phyloP scores from a whole-genome alignment of 2,888 invertebrate species.

The Acleris cristana region DNA sequence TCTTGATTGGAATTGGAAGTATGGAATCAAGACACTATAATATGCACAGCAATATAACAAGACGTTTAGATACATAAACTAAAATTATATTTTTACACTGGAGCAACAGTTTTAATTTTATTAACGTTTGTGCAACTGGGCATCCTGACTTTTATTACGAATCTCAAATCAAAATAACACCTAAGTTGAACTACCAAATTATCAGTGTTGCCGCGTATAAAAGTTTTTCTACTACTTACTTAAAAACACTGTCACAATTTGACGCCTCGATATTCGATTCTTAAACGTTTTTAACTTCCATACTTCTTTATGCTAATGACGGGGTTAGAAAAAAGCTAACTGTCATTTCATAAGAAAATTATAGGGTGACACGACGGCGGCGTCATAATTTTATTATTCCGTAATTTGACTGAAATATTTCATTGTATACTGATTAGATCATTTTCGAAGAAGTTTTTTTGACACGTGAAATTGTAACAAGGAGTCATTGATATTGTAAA shows the following conservation, averaged over 20 bases:
- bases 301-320: slow-evolving; percentile 48
- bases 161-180: too few species aligned
- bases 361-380: slow-evolving; percentile 43
- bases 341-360: slow-evolving; percentile 51
- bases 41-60: too few species aligned
- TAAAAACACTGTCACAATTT: slow-evolving; percentile 9
- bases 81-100: too few species aligned
- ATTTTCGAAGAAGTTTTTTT: slow-evolving; percentile 16
- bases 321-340: slow-evolving; percentile 41
- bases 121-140: too few species aligned
- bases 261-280: slow-evolving; percentile 18
- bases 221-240: slow-evolving; percentile 15
- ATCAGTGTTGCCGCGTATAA: slow-evolving; percentile 1
- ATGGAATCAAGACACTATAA: too few species aligned
- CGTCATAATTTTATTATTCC: slow-evolving; percentile 39
- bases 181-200: not conserved
- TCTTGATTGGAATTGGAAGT: too few species aligned
- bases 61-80: too few species aligned
- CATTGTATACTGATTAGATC: slow-evolving; percentile 15
- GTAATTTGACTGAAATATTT: slow-evolving; percentile 21
- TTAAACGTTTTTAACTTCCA: slow-evolving; percentile 26
- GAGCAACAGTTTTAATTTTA: too few species aligned
- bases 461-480: slow-evolving; percentile 2
- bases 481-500: not conserved
- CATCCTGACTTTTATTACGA: too few species aligned